Conservation (phyloP, 37 sponge, comb jelly and placozoan genomes). For the Beroe ovata region DNA sequence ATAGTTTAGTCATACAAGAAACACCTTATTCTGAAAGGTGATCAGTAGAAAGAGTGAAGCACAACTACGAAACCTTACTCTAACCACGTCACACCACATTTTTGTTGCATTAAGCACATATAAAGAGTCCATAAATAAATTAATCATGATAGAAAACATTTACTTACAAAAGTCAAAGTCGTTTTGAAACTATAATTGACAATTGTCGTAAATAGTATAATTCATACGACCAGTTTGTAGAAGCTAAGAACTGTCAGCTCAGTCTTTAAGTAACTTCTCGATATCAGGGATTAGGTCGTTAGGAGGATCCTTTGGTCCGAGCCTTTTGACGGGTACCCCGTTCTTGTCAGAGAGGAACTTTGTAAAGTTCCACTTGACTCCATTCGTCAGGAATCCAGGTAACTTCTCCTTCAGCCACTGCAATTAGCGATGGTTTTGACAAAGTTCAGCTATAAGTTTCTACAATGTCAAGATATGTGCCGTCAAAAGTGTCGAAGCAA, state of each 20-base stretch:
- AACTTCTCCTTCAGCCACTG: slow-evolving; percentile 67
- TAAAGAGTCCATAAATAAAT: too few relatives aligned
- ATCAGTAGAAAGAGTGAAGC: background rate
- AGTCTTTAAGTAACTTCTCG: background rate
- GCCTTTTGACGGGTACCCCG: slow-evolving; percentile 82
- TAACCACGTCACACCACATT: background rate
- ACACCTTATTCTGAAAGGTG: slow-evolving; percentile 2
- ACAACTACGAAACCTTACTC: slow-evolving; percentile 2
- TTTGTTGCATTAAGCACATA: too few relatives aligned
- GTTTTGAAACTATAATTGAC: too few relatives aligned
- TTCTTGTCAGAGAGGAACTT: slow-evolving; percentile 83
- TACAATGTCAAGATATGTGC: too few relatives aligned
- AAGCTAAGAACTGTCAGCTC: background rate
- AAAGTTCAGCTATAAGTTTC: too few relatives aligned
- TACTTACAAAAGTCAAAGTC: too few relatives aligned
- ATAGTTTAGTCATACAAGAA: slow-evolving; percentile 16
- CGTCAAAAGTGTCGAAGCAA: too few relatives aligned
- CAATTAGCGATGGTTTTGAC: too few relatives aligned
- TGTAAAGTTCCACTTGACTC: slow-evolving; percentile 89
- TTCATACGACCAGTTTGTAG: too few relatives aligned
- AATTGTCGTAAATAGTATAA: too few relatives aligned
- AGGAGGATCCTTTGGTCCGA: slow-evolving; percentile 76
- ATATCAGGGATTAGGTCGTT: slow-evolving; percentile 50
- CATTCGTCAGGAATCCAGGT: slow-evolving; percentile 66
- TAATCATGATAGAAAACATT: too few relatives aligned